Evolutionary conservation across 92 coral and sea anemone species (phyloP), one percentile per base, ranked within the genome.

Genomic region (Porites rus): DNA sequence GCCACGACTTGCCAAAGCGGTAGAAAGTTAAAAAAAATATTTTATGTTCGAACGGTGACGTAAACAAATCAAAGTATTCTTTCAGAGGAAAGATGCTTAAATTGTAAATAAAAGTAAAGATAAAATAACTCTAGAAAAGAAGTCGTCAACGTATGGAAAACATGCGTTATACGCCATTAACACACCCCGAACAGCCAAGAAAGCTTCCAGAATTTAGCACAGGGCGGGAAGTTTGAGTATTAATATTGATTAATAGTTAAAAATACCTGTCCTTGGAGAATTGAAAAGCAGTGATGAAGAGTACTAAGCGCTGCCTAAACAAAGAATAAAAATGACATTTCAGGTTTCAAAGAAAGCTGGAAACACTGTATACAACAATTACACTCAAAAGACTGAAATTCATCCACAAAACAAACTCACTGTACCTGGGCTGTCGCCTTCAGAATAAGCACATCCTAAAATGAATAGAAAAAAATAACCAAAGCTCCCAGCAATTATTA

Each of bases 341-440:
- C 51, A 56, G 1, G 61, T 56, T 8, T 38, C 46, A 38, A 38
- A 38, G 46, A 38, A 38, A 38, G 46, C 46, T 38, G 46, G 6
- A 38, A 38, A 38, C 46, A 38, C 61, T 54, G 2, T 10, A 0
- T 56, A 56, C 11, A 56, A 54, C 11, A 56, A 56, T 56, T 5
- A 56, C 61, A 56, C 16, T 11, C 60, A 54, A 54, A 54, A 54
- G 3, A 8, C 14, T 54, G 60, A 54, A 54, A 8, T 54, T 54
- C 31, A 14, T 51, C 14, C 22, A 51, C 59, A 54, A 56, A 51
- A 1, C 16, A 18, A 54, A 65, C 53, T 31, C 13, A 28, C 21
- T 9, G 51, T 90, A 97, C 99, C 97, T 97, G 99, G 10, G 99
- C 95, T 20, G 97, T 95, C 2, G 99, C 96, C 78, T 97, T 97